Base-by-base conservation (phyloP, 2,113 vertebrate species). In the Glaucidium brasilianum region DNA sequence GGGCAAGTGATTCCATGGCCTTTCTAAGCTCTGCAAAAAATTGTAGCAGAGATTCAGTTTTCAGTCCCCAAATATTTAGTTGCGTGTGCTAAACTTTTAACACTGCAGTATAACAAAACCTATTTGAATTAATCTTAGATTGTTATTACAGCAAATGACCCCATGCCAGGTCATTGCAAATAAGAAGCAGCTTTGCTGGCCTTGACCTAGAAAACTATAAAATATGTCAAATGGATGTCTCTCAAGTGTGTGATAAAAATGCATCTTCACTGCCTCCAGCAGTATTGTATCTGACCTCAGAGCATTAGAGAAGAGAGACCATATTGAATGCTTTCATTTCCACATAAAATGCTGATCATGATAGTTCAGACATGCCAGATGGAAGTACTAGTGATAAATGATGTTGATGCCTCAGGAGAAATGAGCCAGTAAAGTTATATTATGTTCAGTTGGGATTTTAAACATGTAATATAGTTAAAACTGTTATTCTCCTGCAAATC, bases 341-440 rank as follows among this genome's bases (percentile, higher is more conserved):
- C 92, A 95, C 97, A 97, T 98, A 98, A 98, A 98, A 97, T 95
- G 92, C 96, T 97, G 97, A 98, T 98, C 95, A 89, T 96, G 92
- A 98, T 94, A 96, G 94, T 96, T 98, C 97, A 97, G 96, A 96
- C 87, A 88, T 91, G 79, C 97, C 97, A 98, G 97, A 98, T 97
- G 97, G 98, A 96, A 97, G 92, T n/a, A 81, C 87, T 89, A 96
- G 59, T 98, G 97, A 98, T 97, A 97, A 98, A 98, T 95, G 97
- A 93, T 97, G 97, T 97, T 98, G 97, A 97, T 92, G 96, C 97
- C 97, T 96, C 92, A 94, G 97, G 97, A 98, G 97, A 97, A 97
- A 98, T 35, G 96, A 97, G 95, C 92, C 97, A 95, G 89, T 97
- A 98, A 98, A 98, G 96, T 98, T 98, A 96, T 96, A 97, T 97